These are phyloP conservation scores for Ptychochromis oligacanthus DNA, from an alignment of 2,113 vertebrate genomes.

Conservation along the genomic window DNA sequence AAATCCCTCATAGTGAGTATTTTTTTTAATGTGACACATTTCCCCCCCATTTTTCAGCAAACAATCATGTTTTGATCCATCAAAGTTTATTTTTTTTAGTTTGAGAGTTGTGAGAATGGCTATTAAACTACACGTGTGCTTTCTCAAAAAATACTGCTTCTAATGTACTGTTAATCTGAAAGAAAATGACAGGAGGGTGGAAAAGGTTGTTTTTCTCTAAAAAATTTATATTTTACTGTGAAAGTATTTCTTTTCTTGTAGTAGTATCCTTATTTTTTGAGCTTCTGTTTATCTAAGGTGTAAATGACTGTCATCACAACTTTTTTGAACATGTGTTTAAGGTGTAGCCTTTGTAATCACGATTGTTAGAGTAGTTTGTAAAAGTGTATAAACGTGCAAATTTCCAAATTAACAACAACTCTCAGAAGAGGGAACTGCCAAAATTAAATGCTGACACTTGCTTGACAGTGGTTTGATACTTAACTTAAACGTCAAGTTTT, in stretches of 20 bases:
- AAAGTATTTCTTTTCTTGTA: not conserved
- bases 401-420: not conserved
- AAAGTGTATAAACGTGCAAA: not conserved
- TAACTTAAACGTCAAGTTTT: not conserved
- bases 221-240: not conserved
- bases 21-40: not conserved
- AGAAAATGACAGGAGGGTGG: not conserved
- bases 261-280: not conserved
- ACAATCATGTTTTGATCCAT: not conserved
- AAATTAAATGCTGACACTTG: not conserved
- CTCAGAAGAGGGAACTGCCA: not conserved
- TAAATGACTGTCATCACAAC: not conserved
- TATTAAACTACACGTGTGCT: not conserved
- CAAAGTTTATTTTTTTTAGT: not conserved
- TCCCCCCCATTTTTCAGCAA: not conserved
- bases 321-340: not conserved
- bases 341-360: not conserved
- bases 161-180: fast-evolving
- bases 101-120: not conserved
- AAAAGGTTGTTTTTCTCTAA: not conserved
- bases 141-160: not conserved
- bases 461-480: not conserved
- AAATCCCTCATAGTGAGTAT: too few species aligned
- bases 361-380: constrained; percentile 11
- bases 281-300: not conserved